phyloP scores from a whole-genome alignment of 2,888 invertebrate genomes.

The Cloeon dipterum region DNA sequence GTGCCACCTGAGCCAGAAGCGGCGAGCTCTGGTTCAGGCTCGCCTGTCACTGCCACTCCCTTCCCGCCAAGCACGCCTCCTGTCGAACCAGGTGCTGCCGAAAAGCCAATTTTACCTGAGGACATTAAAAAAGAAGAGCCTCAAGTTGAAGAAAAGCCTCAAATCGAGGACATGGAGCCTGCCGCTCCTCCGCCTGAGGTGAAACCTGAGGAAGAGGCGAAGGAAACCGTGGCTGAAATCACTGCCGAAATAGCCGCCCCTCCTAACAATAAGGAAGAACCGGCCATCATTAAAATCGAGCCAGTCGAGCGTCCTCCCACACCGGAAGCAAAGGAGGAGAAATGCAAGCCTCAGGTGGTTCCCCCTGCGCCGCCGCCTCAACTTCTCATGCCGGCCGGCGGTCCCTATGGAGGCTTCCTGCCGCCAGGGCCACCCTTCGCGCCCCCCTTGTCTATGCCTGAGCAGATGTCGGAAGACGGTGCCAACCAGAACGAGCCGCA shows the following conservation, averaged over 20 bases:
- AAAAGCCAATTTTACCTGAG: constrained; percentile 7
- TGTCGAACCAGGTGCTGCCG: constrained; percentile 3
- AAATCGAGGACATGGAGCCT: constrained; percentile 7
- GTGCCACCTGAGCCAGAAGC: constrained; percentile 9
- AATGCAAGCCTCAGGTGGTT: constrained; percentile 6
- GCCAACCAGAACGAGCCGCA: constrained; percentile 34
- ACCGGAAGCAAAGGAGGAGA: constrained; percentile 13
- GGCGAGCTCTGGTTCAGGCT: constrained; percentile 11
- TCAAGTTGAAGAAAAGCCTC: too few species aligned
- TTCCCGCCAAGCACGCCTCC: constrained; percentile 5
- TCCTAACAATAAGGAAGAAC: constrained; percentile 7
- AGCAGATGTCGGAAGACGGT: not conserved
- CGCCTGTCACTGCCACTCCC: constrained; percentile 7
- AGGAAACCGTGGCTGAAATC: constrained; percentile 7
- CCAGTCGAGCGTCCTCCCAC: constrained; percentile 10
- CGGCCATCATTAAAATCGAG: constrained; percentile 12
- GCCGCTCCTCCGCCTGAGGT: constrained; percentile 4
- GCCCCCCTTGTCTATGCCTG: not conserved
- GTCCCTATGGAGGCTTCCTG: not conserved
- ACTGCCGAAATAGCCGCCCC: constrained; percentile 10
- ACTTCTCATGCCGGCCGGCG: not conserved
- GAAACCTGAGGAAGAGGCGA: constrained; percentile 6
- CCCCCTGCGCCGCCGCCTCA: not conserved
- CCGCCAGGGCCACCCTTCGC: not conserved
- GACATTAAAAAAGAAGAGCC: not conserved